These are phyloP conservation scores for Drosophila cracens DNA, from an alignment of 2,888 invertebrate genomes.

Conservation along the genomic window DNA sequence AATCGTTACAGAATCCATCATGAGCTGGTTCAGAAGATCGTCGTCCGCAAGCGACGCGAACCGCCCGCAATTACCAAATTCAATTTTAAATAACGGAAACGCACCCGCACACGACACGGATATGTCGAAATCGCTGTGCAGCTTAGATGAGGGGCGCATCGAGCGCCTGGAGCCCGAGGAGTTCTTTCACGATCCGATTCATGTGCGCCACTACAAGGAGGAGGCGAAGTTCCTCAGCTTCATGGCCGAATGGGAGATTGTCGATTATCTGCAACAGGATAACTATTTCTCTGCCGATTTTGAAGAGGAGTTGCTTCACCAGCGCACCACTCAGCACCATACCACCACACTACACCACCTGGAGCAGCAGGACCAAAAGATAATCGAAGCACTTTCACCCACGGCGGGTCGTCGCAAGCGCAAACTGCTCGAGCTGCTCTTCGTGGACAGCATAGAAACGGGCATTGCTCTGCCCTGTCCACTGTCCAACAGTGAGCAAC, in stretches of 20 bases:
- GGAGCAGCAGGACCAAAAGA: slow-evolving; percentile 29
- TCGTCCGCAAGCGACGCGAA: slow-evolving; percentile 87
- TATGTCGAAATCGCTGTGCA: slow-evolving; percentile 62
- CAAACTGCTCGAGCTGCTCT: slow-evolving; percentile 72
- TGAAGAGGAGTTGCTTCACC: slow-evolving; percentile 80
- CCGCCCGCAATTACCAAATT: slow-evolving; percentile 58
- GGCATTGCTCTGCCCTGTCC: slow-evolving; percentile 67
- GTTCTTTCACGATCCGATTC: slow-evolving; percentile 84
- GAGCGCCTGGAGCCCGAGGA: slow-evolving; percentile 83
- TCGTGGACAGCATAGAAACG: slow-evolving; percentile 73
- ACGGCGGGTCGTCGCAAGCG: slow-evolving; percentile 42
- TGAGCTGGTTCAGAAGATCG: slow-evolving; percentile 89
- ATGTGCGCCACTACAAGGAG: slow-evolving; percentile 82
- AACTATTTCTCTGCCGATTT: slow-evolving; percentile 84
- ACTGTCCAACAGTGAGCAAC: background rate
- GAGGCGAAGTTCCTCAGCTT: slow-evolving; percentile 81
- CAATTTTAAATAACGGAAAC: background rate
- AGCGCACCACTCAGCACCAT: slow-evolving; percentile 41
- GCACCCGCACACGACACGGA: slow-evolving; percentile 19
- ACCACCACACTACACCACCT: slow-evolving; percentile 15
- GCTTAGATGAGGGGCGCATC: slow-evolving; percentile 63
- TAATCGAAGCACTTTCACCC: slow-evolving; percentile 12
- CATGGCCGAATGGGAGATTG: slow-evolving; percentile 84
- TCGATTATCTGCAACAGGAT: slow-evolving; percentile 74
- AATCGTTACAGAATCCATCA: slow-evolving; percentile 87